Base-by-base conservation (phyloP, 2,797 vertebrate genomes). In the Oreochromis mossambicus region DNA sequence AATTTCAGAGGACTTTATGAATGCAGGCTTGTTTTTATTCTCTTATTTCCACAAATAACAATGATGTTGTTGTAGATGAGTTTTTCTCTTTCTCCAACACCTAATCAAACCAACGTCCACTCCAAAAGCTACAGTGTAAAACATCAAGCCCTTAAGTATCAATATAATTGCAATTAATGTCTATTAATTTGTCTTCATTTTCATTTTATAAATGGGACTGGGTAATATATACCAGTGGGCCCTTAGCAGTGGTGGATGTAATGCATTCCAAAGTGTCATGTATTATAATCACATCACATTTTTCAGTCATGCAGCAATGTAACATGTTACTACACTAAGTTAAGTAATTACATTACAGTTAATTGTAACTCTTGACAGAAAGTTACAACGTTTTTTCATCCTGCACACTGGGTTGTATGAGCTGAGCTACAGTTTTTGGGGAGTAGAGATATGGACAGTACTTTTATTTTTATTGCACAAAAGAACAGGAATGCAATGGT, bases 1-100 rank as follows among this genome's bases (percentile, higher is more conserved):
- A 82, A 58, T 50, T 54, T 50, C 56, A 21, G 52, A 61, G n/a
- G 56, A 75, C 48, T 80, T 86, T 84, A 55, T 82, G 81, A 87
- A 86, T 84, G 70, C 36, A 70, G 77, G 56, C 54, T 1, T 75
- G 26, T 50, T 50, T 75, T 73, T 51, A 48, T 48, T 80, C 51
- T 36, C 61, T 68, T 79, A 32, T 68, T 55, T 55, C 54, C 80
- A 86, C 77, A 55, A 75, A 55, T 46, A 76, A 76, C 38, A 36
- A 38, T 54, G 56, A 24, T 21, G 70, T 75, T 48, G 24, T 12
- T 73, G 41, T 3, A 73, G 17, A 26, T 50, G 32, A n/a, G 19
- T 4, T 19, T 8, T 32, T 32, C 46, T 68, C 21, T 19, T 26
- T 26, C 38, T 52, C 41, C 29, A 66, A 21, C 46, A 51, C 9